Conservation (phyloP, 1,140 invertebrate species). For the Drosophila kepulauana region DNA sequence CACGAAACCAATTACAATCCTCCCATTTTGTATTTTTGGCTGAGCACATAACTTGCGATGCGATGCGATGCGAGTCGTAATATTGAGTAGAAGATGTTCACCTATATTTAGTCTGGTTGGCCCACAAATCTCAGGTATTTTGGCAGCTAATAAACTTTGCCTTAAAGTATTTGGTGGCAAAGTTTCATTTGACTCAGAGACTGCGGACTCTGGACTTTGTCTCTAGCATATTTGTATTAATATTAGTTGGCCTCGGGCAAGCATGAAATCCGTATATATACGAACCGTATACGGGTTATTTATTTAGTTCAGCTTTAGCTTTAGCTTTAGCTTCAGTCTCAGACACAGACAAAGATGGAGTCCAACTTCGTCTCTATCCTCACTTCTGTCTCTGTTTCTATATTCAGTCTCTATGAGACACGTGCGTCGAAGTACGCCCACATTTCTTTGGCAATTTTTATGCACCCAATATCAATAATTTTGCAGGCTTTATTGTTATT, state of each 20-base stretch:
- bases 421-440: slow-evolving; percentile 41
- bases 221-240: slow-evolving; percentile 75
- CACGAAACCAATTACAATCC: slow-evolving; percentile 79
- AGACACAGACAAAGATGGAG: neutral
- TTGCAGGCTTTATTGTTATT: slow-evolving; percentile 81
- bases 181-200: slow-evolving; percentile 43
- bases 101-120: slow-evolving; percentile 31
- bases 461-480: slow-evolving; percentile 77
- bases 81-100: slow-evolving; percentile 4
- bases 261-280: slow-evolving; percentile 57
- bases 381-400: neutral
- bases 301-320: slow-evolving; percentile 59
- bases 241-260: slow-evolving; percentile 71
- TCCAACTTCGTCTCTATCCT: neutral
- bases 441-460: slow-evolving; percentile 70
- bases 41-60: slow-evolving; percentile 27
- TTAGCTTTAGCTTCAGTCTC: slow-evolving; percentile 1
- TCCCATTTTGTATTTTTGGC: slow-evolving; percentile 31
- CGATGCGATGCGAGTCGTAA: neutral
- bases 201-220: slow-evolving; percentile 12
- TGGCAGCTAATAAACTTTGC: slow-evolving; percentile 79
- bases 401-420: slow-evolving; percentile 11
- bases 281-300: slow-evolving; percentile 61
- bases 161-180: slow-evolving; percentile 76
- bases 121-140: slow-evolving; percentile 78